phyloP scores from a whole-genome alignment of 2,888 invertebrate species.

The Agonopterix alstromeriana region DNA sequence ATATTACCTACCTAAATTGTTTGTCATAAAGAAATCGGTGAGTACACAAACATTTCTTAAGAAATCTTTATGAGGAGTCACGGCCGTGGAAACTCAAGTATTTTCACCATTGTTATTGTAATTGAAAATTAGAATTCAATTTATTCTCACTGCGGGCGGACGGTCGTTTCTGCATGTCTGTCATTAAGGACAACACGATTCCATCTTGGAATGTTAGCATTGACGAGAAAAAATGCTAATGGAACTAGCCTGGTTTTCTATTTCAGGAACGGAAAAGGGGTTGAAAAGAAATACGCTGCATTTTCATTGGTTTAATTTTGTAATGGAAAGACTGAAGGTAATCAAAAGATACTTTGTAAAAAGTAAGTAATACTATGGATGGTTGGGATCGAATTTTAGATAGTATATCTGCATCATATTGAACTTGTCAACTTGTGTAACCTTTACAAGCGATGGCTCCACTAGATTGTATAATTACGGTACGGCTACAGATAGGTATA shows the following conservation, averaged over 20 bases:
- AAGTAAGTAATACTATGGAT: too few relatives aligned
- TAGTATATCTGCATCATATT: too few relatives aligned
- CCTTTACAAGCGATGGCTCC: too few relatives aligned
- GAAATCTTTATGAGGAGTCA: neutral
- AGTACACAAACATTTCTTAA: neutral
- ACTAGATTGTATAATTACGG: too few relatives aligned
- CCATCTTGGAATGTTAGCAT: neutral
- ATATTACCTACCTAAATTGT: too few relatives aligned
- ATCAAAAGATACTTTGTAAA: too few relatives aligned
- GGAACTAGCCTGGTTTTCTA: too few relatives aligned
- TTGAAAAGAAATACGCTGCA: neutral
- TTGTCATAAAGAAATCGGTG: neutral
- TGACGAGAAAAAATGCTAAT: too few relatives aligned
- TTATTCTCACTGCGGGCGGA: conserved; percentile 38
- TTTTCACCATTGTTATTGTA: conserved; percentile 50
- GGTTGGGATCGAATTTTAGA: too few relatives aligned
- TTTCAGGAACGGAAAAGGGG: neutral
- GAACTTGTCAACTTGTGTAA: too few relatives aligned
- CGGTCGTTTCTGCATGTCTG: conserved; percentile 41
- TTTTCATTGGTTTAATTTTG: neutral
- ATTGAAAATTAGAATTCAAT: conserved; percentile 62
- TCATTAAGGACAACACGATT: conserved; percentile 22
- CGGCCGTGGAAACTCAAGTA: neutral
- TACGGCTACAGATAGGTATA: too few relatives aligned
- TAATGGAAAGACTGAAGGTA: too few relatives aligned